A percentile compares a stretch with the other conserved stretches of the same genome.
Conservation (phyloP, 2,797 vertebrate species). For the Sphenodon punctatus region DNA sequence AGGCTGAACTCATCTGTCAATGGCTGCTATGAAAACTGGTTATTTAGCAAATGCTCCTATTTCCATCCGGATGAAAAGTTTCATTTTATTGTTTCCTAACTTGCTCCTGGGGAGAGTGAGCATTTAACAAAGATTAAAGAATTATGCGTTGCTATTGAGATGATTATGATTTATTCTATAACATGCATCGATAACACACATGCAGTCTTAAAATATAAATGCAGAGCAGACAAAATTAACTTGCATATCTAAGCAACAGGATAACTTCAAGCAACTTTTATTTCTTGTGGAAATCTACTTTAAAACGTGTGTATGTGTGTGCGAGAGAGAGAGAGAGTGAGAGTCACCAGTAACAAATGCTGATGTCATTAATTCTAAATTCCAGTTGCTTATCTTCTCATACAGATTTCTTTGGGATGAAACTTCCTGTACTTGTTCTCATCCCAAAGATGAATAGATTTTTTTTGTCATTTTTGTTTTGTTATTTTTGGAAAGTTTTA, state of each 20-base stretch:
- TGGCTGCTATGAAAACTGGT: not conserved
- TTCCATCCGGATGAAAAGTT: accelerated
- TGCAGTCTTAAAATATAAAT: too few species aligned
- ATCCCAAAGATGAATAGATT: not conserved
- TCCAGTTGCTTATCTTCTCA: not conserved
- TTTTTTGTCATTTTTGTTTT: not conserved
- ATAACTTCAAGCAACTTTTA: not conserved
- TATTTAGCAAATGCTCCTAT: not conserved
- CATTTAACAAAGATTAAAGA: not conserved
- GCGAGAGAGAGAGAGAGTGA: too few species aligned
- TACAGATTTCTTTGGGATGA: not conserved
- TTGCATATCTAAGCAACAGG: not conserved
- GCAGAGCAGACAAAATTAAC: not conserved
- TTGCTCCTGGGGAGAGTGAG: not conserved
- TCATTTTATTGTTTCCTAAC: not conserved
- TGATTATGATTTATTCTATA: not conserved
- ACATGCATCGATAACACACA: too few species aligned
- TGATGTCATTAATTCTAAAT: too few species aligned
- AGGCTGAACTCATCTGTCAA: not conserved
- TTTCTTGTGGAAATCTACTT: too few species aligned
- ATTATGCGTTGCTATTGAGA: not conserved
- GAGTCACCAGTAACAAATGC: not conserved
- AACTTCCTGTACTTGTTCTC: not conserved
- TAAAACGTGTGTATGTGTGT: too few species aligned
- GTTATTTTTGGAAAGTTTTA: too few species aligned